Evolutionary conservation across 2,797 vertebrate species (phyloP), one percentile per base, ranked within the genome.

Genomic region (Cossypha polioptera): DNA sequence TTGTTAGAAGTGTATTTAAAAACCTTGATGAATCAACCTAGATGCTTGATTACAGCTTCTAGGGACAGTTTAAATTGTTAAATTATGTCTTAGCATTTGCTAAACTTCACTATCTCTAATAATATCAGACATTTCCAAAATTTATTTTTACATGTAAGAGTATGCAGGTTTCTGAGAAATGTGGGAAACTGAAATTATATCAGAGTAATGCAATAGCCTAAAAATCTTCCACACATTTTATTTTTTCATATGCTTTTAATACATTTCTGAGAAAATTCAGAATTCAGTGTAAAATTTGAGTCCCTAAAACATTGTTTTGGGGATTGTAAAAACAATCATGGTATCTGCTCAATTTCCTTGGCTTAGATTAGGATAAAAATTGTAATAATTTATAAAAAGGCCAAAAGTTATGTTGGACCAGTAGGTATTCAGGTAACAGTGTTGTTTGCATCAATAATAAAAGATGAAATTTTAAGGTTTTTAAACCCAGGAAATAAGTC

Each of bases 151-250:
- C 6, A 6, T 59, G 2, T 24, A 59, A 59, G 13, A 69, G 12
- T 26, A 3, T 69, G 10, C 19, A 77, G 13, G 5, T 85, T 92
- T 71, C 48, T 55, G 4, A 42, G 57, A 90, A 89, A 74, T 38
- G 7, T 18, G 47, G 36, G 17, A 38, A 72, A 0, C 1, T 65
- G 45, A 83, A 80, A 57, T 45, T 51, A 20, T 25, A 17, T 61
- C 17, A 67, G 20, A 18, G 8, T 7, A 20, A 26, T 38, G 24
- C 1, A 71, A 15, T 31, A 1, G 4, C 2, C 11, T 1, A 0
- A 1, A 22, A 58, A 67, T 16, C 10, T 62, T 88, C 9, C 3
- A 5, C 2, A 43, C 10, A 31, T n/a, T 76, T 79, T 33, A 20
- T 38, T 86, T 78, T 68, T 58, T 63, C 2, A 13, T 43, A 11